Conservation (phyloP, 2,888 invertebrate genomes). For the Drosophila stalkeri region DNA sequence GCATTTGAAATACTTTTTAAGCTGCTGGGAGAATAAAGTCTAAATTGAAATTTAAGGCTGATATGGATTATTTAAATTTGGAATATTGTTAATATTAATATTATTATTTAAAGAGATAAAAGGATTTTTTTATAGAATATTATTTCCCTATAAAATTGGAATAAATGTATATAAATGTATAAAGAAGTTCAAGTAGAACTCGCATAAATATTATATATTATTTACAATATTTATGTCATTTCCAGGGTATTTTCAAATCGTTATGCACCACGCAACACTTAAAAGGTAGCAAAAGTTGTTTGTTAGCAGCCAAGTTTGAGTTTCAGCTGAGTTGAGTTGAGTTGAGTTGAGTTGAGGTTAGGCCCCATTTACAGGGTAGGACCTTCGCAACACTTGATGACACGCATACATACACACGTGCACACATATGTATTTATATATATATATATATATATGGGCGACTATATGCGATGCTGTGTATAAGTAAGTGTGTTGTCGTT, state of each 20-base stretch:
- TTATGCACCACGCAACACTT: too few species aligned
- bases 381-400: slow-evolving; percentile 62
- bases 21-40: not conserved
- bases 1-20: not conserved
- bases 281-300: slow-evolving; percentile 25
- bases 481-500: slow-evolving; percentile 46
- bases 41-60: not conserved
- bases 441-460: not conserved
- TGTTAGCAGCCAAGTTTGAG: slow-evolving; percentile 19
- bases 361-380: slow-evolving; percentile 18
- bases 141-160: too few species aligned
- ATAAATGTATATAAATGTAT: too few species aligned
- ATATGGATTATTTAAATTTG: not conserved
- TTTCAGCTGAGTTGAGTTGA: not conserved
- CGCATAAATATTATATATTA: not conserved
- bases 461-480: slow-evolving; percentile 42
- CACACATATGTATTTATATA: slow-evolving; percentile 1
- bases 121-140: too few species aligned
- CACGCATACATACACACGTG: slow-evolving; percentile 20
- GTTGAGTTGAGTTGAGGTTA: slow-evolving; percentile 17
- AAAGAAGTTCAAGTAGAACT: not conserved
- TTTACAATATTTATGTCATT: not conserved
- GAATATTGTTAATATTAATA: not conserved
- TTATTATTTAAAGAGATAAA: too few species aligned
- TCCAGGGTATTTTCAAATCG: slow-evolving; percentile 30